Evolutionary conservation across 2,888 invertebrate genomes (phyloP).

Genomic region (Nasonovia ribisnigri): DNA sequence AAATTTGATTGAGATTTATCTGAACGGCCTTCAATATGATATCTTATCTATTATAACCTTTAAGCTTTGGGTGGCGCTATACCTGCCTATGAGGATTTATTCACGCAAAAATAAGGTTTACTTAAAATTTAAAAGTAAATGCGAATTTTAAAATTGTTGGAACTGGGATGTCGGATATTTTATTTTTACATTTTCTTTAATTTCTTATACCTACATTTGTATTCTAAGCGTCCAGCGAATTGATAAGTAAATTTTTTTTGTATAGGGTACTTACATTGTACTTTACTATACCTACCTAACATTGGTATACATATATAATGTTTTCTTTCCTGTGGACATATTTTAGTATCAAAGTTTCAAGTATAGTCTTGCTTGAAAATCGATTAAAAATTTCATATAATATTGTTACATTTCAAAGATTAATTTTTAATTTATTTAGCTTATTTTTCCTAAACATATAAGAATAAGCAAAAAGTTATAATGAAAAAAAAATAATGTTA

Average conservation of each 20-base stretch:
- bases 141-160: background rate
- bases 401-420: too few relatives aligned
- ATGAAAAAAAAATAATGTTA: too few relatives aligned
- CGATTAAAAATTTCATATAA: background rate
- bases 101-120: background rate
- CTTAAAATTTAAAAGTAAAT: background rate
- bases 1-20: too few relatives aligned
- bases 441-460: too few relatives aligned
- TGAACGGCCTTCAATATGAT: background rate
- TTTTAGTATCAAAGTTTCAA: background rate
- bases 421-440: too few relatives aligned
- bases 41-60: background rate
- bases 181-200: background rate
- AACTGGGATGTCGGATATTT: background rate
- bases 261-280: too few relatives aligned
- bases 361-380: background rate
- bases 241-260: background rate
- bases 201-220: background rate
- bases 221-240: background rate
- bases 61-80: background rate
- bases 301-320: background rate
- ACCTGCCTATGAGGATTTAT: background rate
- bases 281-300: too few relatives aligned
- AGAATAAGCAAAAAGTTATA: too few relatives aligned
- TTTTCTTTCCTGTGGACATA: background rate